These are phyloP conservation scores for Condylura cristata DNA, from an alignment of 2,113 vertebrate genomes.

Conservation along the genomic window DNA sequence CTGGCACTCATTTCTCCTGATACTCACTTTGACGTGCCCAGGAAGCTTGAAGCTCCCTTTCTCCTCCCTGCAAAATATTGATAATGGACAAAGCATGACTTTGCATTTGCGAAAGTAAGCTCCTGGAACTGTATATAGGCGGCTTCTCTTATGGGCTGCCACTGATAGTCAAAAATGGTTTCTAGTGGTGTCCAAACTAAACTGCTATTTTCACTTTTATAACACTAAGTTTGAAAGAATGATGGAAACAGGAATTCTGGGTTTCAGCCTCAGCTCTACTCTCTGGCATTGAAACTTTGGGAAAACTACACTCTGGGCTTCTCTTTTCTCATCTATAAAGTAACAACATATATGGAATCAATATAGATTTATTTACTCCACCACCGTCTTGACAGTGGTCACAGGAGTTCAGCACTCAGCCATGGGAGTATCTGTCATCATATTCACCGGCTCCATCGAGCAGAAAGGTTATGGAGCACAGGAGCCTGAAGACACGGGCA, in stretches of 20 bases:
- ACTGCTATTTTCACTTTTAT: constrained; percentile 7
- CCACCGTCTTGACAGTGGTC: background rate
- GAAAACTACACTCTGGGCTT: background rate
- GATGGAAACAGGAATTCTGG: background rate
- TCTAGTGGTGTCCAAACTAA: background rate
- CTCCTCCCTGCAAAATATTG: constrained; percentile 19
- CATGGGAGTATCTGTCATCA: background rate
- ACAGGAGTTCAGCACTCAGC: background rate
- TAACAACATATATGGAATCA: background rate
- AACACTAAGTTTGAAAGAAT: background rate
- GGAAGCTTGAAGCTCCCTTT: constrained; percentile 12
- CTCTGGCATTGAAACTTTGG: background rate
- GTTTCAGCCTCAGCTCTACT: constrained; percentile 5
- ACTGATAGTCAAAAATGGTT: background rate
- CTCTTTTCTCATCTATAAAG: background rate
- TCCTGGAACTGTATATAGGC: background rate
- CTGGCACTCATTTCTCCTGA: background rate
- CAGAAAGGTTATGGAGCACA: background rate
- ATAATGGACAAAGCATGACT: constrained; percentile 49
- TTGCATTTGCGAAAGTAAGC: constrained; percentile 26
- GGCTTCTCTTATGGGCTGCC: background rate
- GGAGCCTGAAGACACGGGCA: background rate
- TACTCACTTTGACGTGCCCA: constrained; percentile 18
- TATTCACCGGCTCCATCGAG: background rate
- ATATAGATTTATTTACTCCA: constrained; percentile 5